These are phyloP conservation scores for Darevskia mixta DNA, from an alignment of 2,797 vertebrate species.

Conservation along the genomic window DNA sequence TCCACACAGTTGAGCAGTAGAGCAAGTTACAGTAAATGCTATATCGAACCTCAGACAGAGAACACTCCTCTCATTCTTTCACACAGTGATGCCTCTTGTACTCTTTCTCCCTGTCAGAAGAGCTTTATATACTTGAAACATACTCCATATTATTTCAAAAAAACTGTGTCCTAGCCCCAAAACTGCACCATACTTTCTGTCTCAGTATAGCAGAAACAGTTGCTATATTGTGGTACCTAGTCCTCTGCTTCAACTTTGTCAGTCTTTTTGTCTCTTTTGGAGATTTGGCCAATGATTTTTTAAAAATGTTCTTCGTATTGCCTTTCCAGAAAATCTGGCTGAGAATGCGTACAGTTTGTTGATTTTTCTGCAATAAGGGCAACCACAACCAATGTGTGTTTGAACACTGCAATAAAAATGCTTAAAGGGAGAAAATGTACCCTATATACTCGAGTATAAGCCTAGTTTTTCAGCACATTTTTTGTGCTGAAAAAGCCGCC, in stretches of 20 bases:
- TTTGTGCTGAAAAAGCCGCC: too few species aligned
- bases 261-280: neutral
- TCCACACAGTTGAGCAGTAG: neutral
- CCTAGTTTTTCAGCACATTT: too few species aligned
- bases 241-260: neutral
- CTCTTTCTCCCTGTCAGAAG: neutral
- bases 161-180: neutral
- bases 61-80: neutral
- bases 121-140: neutral
- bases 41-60: neutral
- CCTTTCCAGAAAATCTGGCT: neutral
- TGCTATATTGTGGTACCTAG: neutral
- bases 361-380: neutral
- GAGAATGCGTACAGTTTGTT: neutral
- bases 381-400: neutral
- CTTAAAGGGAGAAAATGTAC: neutral
- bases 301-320: too few species aligned
- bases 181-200: neutral
- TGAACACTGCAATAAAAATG: neutral
- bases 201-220: neutral
- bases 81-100: neutral
- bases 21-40: neutral
- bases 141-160: neutral
- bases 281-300: neutral
- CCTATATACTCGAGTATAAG: too few species aligned